Evolutionary conservation across 2,888 invertebrate species (phyloP).

Genomic region (Nephrotoma appendiculata): DNA sequence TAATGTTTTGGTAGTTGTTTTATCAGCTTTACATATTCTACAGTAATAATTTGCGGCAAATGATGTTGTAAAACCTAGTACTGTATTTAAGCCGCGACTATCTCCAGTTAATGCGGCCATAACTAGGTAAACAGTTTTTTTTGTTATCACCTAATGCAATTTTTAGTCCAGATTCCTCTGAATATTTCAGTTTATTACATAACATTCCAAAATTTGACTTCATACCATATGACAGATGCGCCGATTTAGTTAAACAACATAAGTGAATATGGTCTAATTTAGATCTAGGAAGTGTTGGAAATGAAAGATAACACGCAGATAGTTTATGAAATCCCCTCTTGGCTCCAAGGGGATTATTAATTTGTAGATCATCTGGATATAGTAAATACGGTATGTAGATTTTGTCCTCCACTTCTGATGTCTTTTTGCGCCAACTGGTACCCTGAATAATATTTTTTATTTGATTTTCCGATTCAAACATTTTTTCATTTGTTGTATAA

Average conservation of each 20-base stretch:
- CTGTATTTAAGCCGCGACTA: slow-evolving; percentile 14
- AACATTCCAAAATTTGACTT: slow-evolving; percentile 1
- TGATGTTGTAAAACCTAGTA: slow-evolving; percentile 13
- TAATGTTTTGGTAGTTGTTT: slow-evolving; percentile 9
- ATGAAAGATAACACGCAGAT: background rate
- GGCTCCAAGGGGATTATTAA: background rate
- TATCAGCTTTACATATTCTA: slow-evolving; percentile 8
- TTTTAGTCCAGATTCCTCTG: slow-evolving; percentile 7
- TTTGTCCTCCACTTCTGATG: background rate
- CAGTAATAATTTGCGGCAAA: slow-evolving; percentile 11
- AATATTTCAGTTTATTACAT: slow-evolving; percentile 1
- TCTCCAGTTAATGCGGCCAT: slow-evolving; percentile 12
- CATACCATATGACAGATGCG: background rate
- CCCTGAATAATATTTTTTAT: background rate
- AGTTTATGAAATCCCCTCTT: background rate
- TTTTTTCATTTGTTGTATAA: background rate
- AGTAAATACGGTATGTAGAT: background rate
- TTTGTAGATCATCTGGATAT: background rate
- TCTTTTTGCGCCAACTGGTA: background rate
- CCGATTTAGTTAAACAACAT: background rate
- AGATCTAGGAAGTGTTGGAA: background rate
- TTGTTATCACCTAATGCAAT: background rate
- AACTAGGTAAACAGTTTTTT: slow-evolving; percentile 10
- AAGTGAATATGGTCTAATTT: background rate
- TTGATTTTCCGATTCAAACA: background rate